Base-by-base conservation (phyloP, 2,888 invertebrate species). In the Argyresthia albistria region DNA sequence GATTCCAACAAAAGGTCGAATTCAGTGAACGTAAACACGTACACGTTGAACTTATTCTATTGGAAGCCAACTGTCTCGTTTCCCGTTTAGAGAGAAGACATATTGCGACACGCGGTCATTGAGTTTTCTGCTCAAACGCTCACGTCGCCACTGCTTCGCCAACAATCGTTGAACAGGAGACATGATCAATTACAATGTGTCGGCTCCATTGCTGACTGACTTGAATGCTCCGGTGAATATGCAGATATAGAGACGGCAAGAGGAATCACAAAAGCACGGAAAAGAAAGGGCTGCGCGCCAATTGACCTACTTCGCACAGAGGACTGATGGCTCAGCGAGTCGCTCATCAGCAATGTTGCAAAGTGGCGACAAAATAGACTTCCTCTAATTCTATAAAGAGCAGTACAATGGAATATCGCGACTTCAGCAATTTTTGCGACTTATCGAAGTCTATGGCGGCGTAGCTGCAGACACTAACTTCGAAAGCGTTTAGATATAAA, bases 41-140 rank as follows among this genome's bases (percentile, higher is more conserved):
- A 70, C 66, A 69, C 35, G 49, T 42, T 35, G 62, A 64, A 70
- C 67, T 74, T 75, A 73, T 75, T 78, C 72, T 71, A 66, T 68
- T 73, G 76, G 72, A 77, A 76, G 66, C 69, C 73, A 74, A 76
- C 76, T 79, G 78, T 77, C 77, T 80, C 79, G 76, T 81, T 52
- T 77, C 77, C 80, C 79, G 76, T 81, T 52, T 81, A 82, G 80
- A 75, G 74, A 70, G 61, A 66, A 76, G 78, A 81, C 75, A 76
- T 80, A 84, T 83, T 82, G 80, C 73, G 66, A 69, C 65, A 70
- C 66, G 70, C 70, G 72, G 70, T 70, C 75, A 80, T 81, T 79
- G 78, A 77, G 75, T 80, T 83, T 83, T 82, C 80, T 76, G 76
- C 76, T 73, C 67, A 73, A 73, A 73, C 72, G 75, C 75, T 68